These are phyloP conservation scores for Mylabris sibirica DNA, from an alignment of 2,888 invertebrate species.

Conservation along the genomic window DNA sequence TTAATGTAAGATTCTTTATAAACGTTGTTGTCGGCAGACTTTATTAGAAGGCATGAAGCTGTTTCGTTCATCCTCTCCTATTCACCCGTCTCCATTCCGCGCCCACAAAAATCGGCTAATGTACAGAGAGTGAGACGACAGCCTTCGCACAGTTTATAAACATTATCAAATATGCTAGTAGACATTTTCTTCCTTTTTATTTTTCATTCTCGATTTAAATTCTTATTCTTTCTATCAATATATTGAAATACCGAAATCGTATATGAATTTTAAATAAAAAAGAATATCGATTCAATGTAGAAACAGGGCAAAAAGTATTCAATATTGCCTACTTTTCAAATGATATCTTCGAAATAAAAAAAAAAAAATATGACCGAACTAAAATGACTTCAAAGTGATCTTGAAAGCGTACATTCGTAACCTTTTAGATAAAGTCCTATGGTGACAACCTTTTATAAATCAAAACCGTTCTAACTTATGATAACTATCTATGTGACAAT, in stretches of 20 bases:
- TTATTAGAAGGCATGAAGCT: slow-evolving; percentile 37
- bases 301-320: not conserved
- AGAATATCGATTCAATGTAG: not conserved
- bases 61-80: slow-evolving; percentile 26
- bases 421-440: slow-evolving; percentile 15
- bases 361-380: not conserved
- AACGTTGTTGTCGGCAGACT: slow-evolving; percentile 36
- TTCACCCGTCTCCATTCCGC: slow-evolving; percentile 26
- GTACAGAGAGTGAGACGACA: slow-evolving; percentile 14
- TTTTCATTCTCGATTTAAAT: not conserved
- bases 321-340: slow-evolving; percentile 7
- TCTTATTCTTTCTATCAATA: no score
- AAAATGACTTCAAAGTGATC: slow-evolving; percentile 12
- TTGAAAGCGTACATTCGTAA: slow-evolving; percentile 9
- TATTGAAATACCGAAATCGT: not conserved
- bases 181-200: not conserved
- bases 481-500: slow-evolving; percentile 15
- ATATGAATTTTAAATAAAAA: not conserved
- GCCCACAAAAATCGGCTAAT: slow-evolving; percentile 25
- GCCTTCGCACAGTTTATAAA: slow-evolving; percentile 25
- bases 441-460: slow-evolving; percentile 18
- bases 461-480: slow-evolving; percentile 7
- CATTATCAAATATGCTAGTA: slow-evolving; percentile 25
- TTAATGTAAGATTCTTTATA: slow-evolving; percentile 38
- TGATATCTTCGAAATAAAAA: not conserved